Evolutionary conservation across 2,888 invertebrate species (phyloP).

Genomic region (Clanis bilineata): DNA sequence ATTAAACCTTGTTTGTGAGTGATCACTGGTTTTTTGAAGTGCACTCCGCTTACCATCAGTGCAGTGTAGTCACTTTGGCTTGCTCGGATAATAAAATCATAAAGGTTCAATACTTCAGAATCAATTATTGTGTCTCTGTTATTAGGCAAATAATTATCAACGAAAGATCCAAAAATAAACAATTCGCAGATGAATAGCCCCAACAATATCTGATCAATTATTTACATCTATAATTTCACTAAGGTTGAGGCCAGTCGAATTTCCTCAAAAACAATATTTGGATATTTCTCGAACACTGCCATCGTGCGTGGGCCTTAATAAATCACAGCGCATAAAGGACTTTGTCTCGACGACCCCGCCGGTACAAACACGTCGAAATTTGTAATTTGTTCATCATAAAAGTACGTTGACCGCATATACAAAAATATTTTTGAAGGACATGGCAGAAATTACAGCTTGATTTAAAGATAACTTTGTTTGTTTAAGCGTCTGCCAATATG

Average conservation of each 20-base stretch:
- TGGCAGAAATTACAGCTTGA: background rate
- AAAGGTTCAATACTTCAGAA: too few species aligned
- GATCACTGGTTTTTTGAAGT: too few species aligned
- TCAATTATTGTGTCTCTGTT: too few species aligned
- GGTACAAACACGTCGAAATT: background rate
- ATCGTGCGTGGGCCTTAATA: background rate
- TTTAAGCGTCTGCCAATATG: too few species aligned
- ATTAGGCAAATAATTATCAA: too few species aligned
- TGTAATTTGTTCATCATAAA: background rate
- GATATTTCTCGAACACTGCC: background rate
- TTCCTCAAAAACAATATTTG: background rate
- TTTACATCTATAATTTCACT: background rate
- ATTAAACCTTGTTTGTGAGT: too few species aligned
- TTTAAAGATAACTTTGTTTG: too few species aligned
- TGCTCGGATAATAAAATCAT: too few species aligned
- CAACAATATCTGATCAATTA: background rate
- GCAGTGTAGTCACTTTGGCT: too few species aligned
- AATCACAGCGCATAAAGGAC: background rate
- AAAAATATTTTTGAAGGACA: background rate
- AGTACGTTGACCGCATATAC: background rate
- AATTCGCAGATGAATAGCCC: too few species aligned
- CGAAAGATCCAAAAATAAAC: too few species aligned
- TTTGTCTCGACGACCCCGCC: constrained; percentile 3
- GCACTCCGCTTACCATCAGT: too few species aligned
- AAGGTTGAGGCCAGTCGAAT: background rate